phyloP scores from a whole-genome alignment of 2,888 invertebrate genomes.

The Apomyelois bistriatella region DNA sequence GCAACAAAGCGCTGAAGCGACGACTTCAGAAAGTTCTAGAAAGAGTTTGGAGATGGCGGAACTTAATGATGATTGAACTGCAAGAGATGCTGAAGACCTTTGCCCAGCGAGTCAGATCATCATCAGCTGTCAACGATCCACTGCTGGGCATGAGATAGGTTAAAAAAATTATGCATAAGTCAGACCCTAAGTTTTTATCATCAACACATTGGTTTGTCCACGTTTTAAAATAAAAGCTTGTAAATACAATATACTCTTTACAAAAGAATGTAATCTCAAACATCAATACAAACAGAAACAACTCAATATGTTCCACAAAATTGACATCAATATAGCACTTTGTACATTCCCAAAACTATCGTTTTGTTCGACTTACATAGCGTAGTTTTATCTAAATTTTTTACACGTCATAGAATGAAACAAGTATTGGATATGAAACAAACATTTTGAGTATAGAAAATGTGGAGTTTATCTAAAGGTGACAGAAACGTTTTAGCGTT shows the following conservation, averaged over 20 bases:
- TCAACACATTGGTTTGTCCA: too few species aligned
- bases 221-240: too few species aligned
- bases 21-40: too few species aligned
- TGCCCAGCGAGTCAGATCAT: too few species aligned
- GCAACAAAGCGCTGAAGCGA: too few species aligned
- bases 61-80: too few species aligned
- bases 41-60: too few species aligned
- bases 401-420: neutral
- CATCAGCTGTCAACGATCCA: too few species aligned
- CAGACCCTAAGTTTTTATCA: too few species aligned
- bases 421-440: neutral
- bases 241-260: neutral
- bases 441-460: neutral
- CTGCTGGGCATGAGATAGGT: too few species aligned
- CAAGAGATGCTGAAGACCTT: too few species aligned
- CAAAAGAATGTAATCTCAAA: slow-evolving; percentile 12
- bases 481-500: slow-evolving; percentile 59
- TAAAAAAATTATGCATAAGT: too few species aligned
- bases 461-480: slow-evolving; percentile 44
- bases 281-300: slow-evolving; percentile 12
- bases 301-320: slow-evolving; percentile 8
- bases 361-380: neutral
- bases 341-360: neutral
- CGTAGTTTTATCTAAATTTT: neutral
- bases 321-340: neutral